Conservation (phyloP, 92 coral and sea anemone genomes). For the Parazoanthus swiftii region DNA sequence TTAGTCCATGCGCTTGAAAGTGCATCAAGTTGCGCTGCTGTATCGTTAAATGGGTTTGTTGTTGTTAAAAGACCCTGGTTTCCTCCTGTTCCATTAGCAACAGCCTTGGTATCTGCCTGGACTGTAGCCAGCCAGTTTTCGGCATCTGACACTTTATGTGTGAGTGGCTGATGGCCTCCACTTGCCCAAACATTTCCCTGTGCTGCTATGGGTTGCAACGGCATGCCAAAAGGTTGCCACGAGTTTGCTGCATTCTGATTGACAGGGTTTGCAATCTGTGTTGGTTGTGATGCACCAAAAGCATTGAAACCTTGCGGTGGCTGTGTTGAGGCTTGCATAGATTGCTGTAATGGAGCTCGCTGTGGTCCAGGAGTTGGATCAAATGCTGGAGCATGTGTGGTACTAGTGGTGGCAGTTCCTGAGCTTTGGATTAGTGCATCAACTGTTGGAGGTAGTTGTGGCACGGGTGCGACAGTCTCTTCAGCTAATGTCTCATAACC, state of each 20-base stretch:
- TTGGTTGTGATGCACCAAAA: slow-evolving; percentile 38
- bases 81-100: slow-evolving; percentile 38
- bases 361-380: slow-evolving; percentile 37
- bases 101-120: slow-evolving; percentile 51
- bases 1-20: slow-evolving; percentile 88
- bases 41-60: slow-evolving; percentile 73
- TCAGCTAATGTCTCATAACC: slow-evolving; percentile 90
- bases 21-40: slow-evolving; percentile 63
- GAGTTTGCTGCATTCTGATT: slow-evolving; percentile 47
- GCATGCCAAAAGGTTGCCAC: slow-evolving; percentile 57
- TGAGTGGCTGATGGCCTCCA: slow-evolving; percentile 44
- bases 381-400: neutral
- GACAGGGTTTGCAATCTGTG: slow-evolving; percentile 42
- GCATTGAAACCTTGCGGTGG: slow-evolving; percentile 36
- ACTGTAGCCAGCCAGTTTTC: slow-evolving; percentile 87
- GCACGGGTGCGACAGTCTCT: slow-evolving; percentile 67
- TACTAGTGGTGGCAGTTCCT: slow-evolving; percentile 32
- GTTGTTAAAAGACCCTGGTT: slow-evolving; percentile 83
- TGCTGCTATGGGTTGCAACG: slow-evolving; percentile 36
- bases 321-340: neutral
- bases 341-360: slow-evolving; percentile 10
- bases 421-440: slow-evolving; percentile 63
- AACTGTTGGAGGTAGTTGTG: slow-evolving; percentile 82
- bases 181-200: slow-evolving; percentile 40
- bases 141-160: slow-evolving; percentile 65